phyloP scores from a whole-genome alignment of 2,888 invertebrate species.

The Melitaea athalia region DNA sequence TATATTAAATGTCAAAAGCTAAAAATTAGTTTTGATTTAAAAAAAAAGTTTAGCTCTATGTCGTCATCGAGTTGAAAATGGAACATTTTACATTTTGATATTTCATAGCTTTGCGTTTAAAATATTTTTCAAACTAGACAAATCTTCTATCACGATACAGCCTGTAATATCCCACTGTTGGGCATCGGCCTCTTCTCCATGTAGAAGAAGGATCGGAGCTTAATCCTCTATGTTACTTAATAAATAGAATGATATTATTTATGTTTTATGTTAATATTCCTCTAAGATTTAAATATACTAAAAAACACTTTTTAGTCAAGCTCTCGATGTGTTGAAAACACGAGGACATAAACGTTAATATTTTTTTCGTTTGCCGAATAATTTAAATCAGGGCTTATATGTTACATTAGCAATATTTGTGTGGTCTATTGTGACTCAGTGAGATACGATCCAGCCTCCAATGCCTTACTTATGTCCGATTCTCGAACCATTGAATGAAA shows the following conservation, averaged over 20 bases:
- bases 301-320: background rate
- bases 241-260: background rate
- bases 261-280: too few species aligned
- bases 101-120: background rate
- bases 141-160: too few species aligned
- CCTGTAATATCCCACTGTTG: too few species aligned
- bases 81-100: background rate
- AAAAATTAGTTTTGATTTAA: too few species aligned
- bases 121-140: background rate
- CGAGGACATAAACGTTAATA: background rate
- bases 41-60: too few species aligned
- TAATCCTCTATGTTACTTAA: background rate
- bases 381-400: slow-evolving; percentile 48
- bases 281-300: too few species aligned
- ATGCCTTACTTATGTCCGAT: slow-evolving; percentile 42
- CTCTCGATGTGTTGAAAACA: background rate
- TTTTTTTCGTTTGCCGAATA: background rate
- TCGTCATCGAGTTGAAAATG: too few species aligned
- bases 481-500: slow-evolving; percentile 31
- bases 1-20: too few species aligned
- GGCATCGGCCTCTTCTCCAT: too few species aligned
- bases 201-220: too few species aligned
- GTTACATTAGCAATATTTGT: slow-evolving; percentile 48
- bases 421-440: slow-evolving; percentile 50
- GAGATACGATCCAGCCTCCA: slow-evolving; percentile 48